Base-by-base conservation (phyloP, 2,113 vertebrate genomes). In the Pagrus major region DNA sequence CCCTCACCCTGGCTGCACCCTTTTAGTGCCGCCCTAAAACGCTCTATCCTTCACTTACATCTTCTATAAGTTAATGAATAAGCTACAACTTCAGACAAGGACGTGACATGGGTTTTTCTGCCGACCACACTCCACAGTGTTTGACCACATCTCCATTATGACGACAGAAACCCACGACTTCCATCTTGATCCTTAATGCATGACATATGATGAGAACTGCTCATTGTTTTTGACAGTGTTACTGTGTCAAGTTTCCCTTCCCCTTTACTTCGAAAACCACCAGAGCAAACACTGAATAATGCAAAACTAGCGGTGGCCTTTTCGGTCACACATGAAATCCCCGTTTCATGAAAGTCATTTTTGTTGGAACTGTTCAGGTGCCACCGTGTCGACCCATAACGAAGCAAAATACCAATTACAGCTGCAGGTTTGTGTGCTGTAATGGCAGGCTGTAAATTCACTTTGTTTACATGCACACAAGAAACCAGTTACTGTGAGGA, bases 391-490 rank as follows among this genome's bases (percentile, higher is more conserved):
- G 37, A 61, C 29, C 35, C n/a, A 21, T 11, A 47, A 37, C 0
- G 0, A 23, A 37, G 20, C 16, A 31, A 58, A 63, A 73, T 5
- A 61, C 10, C 6, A 15, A 63, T 63, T 56, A 73, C 37, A 78
- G 49, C 42, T 66, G 18, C n/a, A 33, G 16, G 64, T 41, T 39
- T 14, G 5, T 44, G 20, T 31, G n/a, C 29, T 58, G 29, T 1
- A 29, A 29, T 49, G 31, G 42, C 14, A 29, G 1, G 47, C n/a
- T 54, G 47, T 31, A 55, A 69, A 42, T 49, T 23, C 3, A 14
- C 12, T 51, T 47, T 47, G 80, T 71, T 55, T 64, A 58, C 42
- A 86, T 67, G 15, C 15, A 66, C 15, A 65, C 56, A 69, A 37
- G 3, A 60, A 46, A 41, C 3, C 33, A 33, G 14, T 4, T 7